Base-by-base conservation (phyloP, 2,797 vertebrate genomes). In the Sebastes ruberrimus region DNA sequence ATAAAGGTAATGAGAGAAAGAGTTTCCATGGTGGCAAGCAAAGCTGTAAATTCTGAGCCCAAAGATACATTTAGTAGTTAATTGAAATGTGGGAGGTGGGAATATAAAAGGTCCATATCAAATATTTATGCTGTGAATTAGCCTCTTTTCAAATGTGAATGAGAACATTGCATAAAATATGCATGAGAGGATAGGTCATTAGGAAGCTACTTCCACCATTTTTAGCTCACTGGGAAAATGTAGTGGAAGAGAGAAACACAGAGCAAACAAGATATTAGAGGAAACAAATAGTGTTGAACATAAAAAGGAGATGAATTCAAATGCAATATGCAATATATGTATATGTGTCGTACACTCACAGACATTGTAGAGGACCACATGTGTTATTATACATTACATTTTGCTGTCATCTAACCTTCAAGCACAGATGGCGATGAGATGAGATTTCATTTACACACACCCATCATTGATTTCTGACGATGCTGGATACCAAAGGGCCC, bases 121-220 rank as follows among this genome's bases (percentile, higher is more conserved):
- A 94, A 94, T 93, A 95, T 95, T 93, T 89, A 95, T 91, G 88
- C 81, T 42, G 81, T 80, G 81, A 94, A 93, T 94, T 94, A 93
- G 91, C 88, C 72, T 84, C 80, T 87, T 90, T 92, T 88, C 86
- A 90, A 89, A 88, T 87, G 89, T 87, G 89, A 93, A 92, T 83
- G 89, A 92, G 91, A 89, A 86, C 80, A 86, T 76, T 82, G 82
- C 65, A 93, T 94, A 74, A 93, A 94, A 91, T 85, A 94, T 94
- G 80, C 84, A 94, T 83, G 78, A 86, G 80, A 74, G 68, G 55
- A 80, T 30, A 77, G 74, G 88, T 92, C 84, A 87, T 91, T 90
- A 88, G 57, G 72, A 85, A 82, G 42, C 27, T 71, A 67, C 64
- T 55, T 73, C 64, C 57, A 69, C 56, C 59, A 25, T 73, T 87